These are phyloP conservation scores for Nomada flava DNA, from an alignment of 2,888 invertebrate species.

Conservation along the genomic window DNA sequence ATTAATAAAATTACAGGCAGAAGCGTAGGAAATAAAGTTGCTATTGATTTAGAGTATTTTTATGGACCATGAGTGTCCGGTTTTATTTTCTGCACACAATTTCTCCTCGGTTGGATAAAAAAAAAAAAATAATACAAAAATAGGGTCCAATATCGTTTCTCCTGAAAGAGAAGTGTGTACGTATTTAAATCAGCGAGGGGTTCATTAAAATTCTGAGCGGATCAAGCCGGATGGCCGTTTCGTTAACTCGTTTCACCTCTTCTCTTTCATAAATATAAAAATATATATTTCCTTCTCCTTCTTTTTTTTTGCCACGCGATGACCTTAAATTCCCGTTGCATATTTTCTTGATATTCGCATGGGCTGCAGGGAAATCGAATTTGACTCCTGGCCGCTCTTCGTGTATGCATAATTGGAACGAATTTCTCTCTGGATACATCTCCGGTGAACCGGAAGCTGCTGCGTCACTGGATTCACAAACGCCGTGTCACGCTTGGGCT, in stretches of 20 bases:
- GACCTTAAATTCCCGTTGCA: slow-evolving; percentile 40
- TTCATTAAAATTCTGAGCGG: slow-evolving; percentile 34
- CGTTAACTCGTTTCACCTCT: slow-evolving; percentile 29
- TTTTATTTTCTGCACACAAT: background rate
- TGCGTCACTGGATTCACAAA: slow-evolving; percentile 1
- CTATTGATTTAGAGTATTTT: background rate
- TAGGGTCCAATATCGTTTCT: background rate
- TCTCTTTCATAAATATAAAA: background rate
- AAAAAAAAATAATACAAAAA: too few species aligned
- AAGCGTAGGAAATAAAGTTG: background rate
- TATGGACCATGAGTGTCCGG: background rate
- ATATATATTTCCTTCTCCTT: background rate
- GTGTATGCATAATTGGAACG: slow-evolving; percentile 25
- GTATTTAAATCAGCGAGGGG: slow-evolving; percentile 24
- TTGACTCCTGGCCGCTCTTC: background rate
- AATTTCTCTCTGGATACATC: slow-evolving; percentile 10
- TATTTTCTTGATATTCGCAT: slow-evolving; percentile 23
- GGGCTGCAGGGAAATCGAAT: slow-evolving; percentile 25
- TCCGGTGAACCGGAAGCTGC: slow-evolving; percentile 20
- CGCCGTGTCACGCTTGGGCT: background rate
- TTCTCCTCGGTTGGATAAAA: background rate
- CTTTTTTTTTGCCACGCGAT: background rate
- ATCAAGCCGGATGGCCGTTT: slow-evolving; percentile 7
- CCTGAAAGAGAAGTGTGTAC: background rate
- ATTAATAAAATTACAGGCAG: background rate